Evolutionary conservation across 2,797 vertebrate species (phyloP).

Genomic region (Sarcoramphus papa): DNA sequence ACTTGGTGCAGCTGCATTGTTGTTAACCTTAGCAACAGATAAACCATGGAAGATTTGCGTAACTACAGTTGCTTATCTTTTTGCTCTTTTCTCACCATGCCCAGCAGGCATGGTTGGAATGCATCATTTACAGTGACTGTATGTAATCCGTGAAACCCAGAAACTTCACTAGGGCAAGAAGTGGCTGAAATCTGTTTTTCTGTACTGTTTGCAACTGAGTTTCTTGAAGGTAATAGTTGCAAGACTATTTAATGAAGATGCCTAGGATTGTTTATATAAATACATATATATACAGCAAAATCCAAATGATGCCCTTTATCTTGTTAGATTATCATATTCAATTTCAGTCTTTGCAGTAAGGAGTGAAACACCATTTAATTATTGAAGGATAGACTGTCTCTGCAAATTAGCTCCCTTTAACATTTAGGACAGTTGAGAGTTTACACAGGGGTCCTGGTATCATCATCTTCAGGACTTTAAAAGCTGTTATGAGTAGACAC

Average conservation of each 20-base stretch:
- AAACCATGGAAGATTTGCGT: constrained; percentile 15
- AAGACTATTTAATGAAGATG: not conserved
- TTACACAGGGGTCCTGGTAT: not conserved
- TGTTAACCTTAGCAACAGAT: constrained; percentile 16
- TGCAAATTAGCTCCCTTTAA: not conserved
- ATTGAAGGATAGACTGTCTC: not conserved
- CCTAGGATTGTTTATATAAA: not conserved
- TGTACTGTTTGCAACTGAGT: not conserved
- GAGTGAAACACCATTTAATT: not conserved
- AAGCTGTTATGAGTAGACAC: not conserved
- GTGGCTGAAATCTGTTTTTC: not conserved
- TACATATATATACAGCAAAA: not conserved
- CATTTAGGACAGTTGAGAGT: not conserved
- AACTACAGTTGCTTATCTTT: constrained; percentile 16
- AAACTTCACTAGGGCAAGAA: not conserved
- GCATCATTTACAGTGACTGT: not conserved
- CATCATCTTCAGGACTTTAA: not conserved
- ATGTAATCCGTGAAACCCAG: not conserved
- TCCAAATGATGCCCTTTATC: not conserved
- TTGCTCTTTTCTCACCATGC: not conserved
- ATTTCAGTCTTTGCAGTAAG: not conserved
- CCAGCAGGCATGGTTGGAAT: not conserved
- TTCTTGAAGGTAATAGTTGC: not conserved
- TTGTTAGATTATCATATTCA: not conserved
- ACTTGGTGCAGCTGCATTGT: not conserved